Evolutionary conservation across 2,797 vertebrate genomes (phyloP).

Genomic region (Chaenodraco wilsoni): DNA sequence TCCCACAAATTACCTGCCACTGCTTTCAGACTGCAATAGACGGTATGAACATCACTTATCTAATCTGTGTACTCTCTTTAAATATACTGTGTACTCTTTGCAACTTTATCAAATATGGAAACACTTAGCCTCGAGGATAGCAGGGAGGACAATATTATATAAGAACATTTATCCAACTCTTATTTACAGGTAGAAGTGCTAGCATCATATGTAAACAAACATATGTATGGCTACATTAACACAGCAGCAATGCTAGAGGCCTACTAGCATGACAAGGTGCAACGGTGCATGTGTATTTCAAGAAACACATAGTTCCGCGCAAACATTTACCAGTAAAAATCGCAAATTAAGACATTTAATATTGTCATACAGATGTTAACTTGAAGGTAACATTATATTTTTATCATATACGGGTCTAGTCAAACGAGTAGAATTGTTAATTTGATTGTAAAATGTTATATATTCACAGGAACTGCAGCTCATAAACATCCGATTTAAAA

Average conservation of each 20-base stretch:
- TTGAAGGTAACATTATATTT: no score
- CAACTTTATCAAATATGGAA: not conserved
- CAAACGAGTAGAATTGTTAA: no score
- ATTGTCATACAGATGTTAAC: no score
- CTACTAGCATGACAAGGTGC: no score
- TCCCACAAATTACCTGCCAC: conserved; percentile 27
- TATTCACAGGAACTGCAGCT: no score
- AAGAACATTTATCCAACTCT: not conserved
- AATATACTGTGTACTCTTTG: not conserved
- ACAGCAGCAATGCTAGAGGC: not conserved
- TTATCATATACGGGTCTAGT: no score
- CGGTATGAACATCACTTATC: not conserved
- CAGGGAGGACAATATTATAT: not conserved
- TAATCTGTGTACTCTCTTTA: conserved; percentile 13
- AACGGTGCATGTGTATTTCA: no score
- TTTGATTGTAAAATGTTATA: no score
- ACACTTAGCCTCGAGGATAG: not conserved
- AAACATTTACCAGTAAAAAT: not conserved
- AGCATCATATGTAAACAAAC: not conserved
- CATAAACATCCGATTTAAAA: no score
- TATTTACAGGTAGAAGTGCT: not conserved
- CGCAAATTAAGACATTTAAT: not conserved
- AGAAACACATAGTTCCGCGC: no score
- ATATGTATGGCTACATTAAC: not conserved
- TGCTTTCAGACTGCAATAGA: not conserved